Conservation (phyloP, 2,797 vertebrate genomes). For the Austrolebias charrua region DNA sequence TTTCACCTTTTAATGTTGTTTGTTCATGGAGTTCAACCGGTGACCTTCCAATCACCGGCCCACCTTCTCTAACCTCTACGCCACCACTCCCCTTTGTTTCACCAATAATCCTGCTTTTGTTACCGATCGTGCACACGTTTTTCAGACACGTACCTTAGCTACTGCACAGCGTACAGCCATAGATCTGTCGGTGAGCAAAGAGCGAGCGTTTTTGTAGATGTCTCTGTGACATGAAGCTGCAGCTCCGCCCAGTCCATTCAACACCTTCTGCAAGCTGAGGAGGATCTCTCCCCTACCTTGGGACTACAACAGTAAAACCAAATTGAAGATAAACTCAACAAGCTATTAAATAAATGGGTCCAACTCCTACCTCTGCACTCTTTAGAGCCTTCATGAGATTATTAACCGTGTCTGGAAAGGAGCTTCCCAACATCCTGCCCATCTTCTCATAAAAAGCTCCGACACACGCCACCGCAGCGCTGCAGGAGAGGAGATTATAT, state of each 20-base stretch:
- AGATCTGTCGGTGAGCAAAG: conserved; percentile 92
- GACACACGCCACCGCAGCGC: conserved; percentile 96
- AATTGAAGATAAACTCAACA: not conserved
- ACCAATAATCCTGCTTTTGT: not conserved
- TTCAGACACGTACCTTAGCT: conserved; percentile 85
- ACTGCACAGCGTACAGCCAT: conserved; percentile 97
- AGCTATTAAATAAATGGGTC: no score
- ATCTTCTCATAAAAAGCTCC: conserved; percentile 99
- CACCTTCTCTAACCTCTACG: no score
- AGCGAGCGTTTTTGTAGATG: conserved; percentile 97
- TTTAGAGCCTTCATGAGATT: conserved; percentile 97
- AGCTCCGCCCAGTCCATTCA: conserved; percentile 91
- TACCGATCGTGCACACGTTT: no score
- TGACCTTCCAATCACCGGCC: no score
- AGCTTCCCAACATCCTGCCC: conserved; percentile 97
- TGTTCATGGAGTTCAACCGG: no score
- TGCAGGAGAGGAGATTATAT: conserved; percentile 57
- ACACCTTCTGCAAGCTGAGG: conserved; percentile 95
- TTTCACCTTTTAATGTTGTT: no score
- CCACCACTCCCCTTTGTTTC: not conserved
- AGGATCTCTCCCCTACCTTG: conserved; percentile 98
- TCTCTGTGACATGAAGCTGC: conserved; percentile 97
- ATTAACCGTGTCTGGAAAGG: conserved; percentile 97
- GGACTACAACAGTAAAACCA: conserved; percentile 76
- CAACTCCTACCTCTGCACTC: conserved; percentile 88